Evolutionary conservation across 2,797 vertebrate species (phyloP).

Genomic region (Megaceryle alcyon): DNA sequence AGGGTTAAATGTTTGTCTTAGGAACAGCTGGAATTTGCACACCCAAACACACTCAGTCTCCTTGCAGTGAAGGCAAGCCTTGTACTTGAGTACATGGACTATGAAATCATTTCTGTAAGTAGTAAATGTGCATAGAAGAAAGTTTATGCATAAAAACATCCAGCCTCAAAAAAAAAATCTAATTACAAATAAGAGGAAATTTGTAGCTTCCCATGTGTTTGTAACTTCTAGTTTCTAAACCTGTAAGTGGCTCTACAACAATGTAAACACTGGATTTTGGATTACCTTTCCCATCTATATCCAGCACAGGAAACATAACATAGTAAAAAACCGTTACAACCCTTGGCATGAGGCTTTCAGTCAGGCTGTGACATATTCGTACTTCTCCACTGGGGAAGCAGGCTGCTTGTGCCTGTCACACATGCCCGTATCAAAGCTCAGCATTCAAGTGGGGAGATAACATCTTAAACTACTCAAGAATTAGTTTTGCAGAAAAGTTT

Average conservation of each 20-base stretch:
- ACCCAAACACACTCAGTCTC: neutral
- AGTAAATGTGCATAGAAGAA: fast-evolving
- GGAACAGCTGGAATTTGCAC: neutral
- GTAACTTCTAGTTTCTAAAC: neutral
- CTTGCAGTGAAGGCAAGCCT: neutral
- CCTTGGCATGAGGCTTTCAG: neutral
- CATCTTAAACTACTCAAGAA: neutral
- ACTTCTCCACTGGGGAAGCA: neutral
- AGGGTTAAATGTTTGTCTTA: neutral
- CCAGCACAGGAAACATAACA: neutral
- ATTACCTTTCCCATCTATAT: neutral
- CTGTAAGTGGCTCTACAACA: neutral
- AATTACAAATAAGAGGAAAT: neutral
- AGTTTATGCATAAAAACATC: neutral
- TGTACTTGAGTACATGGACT: neutral
- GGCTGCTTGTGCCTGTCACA: neutral
- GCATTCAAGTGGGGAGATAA: neutral
- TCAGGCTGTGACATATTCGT: neutral
- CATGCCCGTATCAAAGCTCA: neutral
- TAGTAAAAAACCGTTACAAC: neutral
- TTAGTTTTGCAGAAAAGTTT: neutral
- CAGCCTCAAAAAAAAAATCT: neutral
- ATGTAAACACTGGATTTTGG: neutral
- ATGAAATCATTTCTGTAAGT: neutral
- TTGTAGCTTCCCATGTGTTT: neutral